Evolutionary conservation across 2,888 invertebrate species (phyloP).

Genomic region (Eurytoma adleriae): DNA sequence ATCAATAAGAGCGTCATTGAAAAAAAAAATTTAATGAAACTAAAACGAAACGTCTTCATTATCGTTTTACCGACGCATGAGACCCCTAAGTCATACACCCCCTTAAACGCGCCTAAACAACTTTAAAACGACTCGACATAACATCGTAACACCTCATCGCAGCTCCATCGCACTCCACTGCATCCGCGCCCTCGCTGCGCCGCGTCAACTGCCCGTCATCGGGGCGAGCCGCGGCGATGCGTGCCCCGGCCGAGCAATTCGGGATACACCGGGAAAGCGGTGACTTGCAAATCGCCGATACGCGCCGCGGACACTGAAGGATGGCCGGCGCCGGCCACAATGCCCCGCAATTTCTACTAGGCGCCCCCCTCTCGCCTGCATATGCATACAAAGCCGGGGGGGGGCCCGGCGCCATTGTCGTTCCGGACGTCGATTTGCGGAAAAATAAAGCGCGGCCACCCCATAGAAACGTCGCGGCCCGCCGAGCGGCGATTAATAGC

Average conservation of each 20-base stretch:
- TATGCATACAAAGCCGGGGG: slow-evolving; percentile 68
- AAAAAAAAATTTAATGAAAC: too few species aligned
- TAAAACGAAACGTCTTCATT: too few species aligned
- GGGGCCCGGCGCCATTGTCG: slow-evolving; percentile 62
- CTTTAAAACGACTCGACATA: too few species aligned
- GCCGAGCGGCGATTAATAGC: slow-evolving; percentile 60
- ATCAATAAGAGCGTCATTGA: too few species aligned
- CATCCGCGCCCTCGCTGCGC: background rate
- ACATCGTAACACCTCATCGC: too few species aligned
- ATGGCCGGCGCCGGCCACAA: slow-evolving; percentile 62
- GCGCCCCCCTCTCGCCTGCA: slow-evolving; percentile 66
- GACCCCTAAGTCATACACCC: too few species aligned
- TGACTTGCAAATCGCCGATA: background rate
- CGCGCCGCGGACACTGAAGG: slow-evolving; percentile 56
- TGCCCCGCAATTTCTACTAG: slow-evolving; percentile 63
- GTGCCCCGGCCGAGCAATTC: background rate
- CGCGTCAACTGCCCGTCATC: background rate
- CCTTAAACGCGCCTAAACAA: too few species aligned
- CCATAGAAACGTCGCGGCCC: slow-evolving; percentile 65
- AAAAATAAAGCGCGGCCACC: slow-evolving; percentile 63
- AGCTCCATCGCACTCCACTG: background rate
- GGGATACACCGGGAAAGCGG: background rate
- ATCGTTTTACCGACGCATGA: too few species aligned
- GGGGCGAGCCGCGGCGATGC: background rate
- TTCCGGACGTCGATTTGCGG: slow-evolving; percentile 62